phyloP scores from a whole-genome alignment of 1,140 invertebrate genomes.

The Camponotus pennsylvanicus region DNA sequence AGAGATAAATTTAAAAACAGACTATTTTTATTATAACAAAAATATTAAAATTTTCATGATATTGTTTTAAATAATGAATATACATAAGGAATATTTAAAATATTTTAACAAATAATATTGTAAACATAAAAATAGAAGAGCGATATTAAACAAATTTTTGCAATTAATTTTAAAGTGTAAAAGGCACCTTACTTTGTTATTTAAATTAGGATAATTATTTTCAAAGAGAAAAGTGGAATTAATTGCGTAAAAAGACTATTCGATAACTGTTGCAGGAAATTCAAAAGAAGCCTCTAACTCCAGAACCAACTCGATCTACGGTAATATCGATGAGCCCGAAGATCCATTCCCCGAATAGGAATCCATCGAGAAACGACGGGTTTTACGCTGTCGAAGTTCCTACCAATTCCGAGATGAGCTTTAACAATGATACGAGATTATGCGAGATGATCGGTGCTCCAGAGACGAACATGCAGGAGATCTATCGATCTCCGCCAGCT shows the following conservation, averaged over 20 bases:
- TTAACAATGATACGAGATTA: constrained; percentile 15
- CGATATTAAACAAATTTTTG: neutral
- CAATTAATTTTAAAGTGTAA: neutral
- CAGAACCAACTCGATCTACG: constrained; percentile 28
- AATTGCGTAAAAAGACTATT: constrained; percentile 10
- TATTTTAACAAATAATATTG: neutral
- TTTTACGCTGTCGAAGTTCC: constrained; percentile 62
- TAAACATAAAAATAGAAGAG: neutral
- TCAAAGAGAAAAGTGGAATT: neutral
- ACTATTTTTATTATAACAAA: too few species aligned
- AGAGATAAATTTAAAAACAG: too few species aligned
- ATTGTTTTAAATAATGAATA: constrained; percentile 21
- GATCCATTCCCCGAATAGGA: constrained; percentile 19
- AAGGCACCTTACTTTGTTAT: neutral
- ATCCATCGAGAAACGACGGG: neutral
- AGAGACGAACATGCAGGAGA: constrained; percentile 26
- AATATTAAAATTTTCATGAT: neutral
- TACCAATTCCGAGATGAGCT: constrained; percentile 24
- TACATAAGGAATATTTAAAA: neutral
- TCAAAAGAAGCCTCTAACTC: neutral
- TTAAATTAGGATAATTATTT: neutral
- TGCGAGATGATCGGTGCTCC: constrained; percentile 1
- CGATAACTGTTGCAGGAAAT: constrained; percentile 62
- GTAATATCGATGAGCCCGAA: constrained; percentile 44
- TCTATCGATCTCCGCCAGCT: constrained; percentile 45